phyloP scores from a whole-genome alignment of 2,888 invertebrate species.

The Acanthosepion esculentum region DNA sequence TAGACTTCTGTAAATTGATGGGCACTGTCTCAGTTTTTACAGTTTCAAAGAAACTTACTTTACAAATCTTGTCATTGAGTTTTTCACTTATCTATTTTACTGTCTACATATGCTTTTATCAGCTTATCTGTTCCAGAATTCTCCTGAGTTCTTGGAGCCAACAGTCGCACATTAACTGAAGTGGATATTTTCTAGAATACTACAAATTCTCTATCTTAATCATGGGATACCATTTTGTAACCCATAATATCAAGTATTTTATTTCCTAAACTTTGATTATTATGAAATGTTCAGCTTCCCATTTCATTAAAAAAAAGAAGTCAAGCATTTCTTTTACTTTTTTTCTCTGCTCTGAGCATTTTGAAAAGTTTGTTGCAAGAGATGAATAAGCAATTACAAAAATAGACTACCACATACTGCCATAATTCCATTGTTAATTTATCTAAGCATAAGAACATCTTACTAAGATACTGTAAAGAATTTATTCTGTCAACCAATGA shows the following conservation, averaged over 20 bases:
- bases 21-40: neutral
- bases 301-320: neutral
- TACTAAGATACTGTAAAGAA: neutral
- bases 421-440: neutral
- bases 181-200: neutral
- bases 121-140: neutral
- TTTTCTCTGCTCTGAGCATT: neutral
- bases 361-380: conserved; percentile 5
- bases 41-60: neutral
- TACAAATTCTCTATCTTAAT: neutral
- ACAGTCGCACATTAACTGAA: neutral
- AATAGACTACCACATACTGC: neutral
- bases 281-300: too few relatives aligned
- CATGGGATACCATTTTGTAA: neutral
- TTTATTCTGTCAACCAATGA: neutral
- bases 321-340: neutral
- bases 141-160: neutral
- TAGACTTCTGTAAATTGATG: too few relatives aligned
- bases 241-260: neutral
- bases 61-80: too few relatives aligned
- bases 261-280: neutral
- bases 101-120: neutral
- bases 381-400: neutral
- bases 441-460: neutral
- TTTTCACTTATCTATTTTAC: neutral